Evolutionary conservation across 2,888 invertebrate species (phyloP).

Genomic region (Aporophyla lueneburgensis): DNA sequence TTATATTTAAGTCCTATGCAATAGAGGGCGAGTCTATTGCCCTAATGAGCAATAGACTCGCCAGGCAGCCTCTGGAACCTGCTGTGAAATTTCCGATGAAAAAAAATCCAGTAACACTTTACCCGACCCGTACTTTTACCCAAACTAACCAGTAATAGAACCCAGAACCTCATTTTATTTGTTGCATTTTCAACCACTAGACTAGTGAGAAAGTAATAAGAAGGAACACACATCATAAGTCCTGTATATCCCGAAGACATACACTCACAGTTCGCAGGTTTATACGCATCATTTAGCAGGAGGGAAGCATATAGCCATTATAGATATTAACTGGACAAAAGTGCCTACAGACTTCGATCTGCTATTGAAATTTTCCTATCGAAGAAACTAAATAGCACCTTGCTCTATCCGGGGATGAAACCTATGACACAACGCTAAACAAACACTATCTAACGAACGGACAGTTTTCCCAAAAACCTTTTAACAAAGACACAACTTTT

Average conservation of each 20-base stretch:
- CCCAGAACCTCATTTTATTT: background rate
- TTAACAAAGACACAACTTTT: conserved; percentile 54
- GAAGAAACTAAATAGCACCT: background rate
- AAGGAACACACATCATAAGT: background rate
- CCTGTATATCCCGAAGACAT: too few relatives aligned
- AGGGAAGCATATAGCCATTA: background rate
- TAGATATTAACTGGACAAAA: background rate
- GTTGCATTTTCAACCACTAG: background rate
- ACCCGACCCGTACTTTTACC: background rate
- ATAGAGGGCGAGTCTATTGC: background rate
- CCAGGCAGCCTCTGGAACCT: too few relatives aligned
- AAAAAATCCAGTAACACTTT: background rate
- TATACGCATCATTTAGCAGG: background rate
- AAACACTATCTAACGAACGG: background rate
- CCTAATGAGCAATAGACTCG: too few relatives aligned
- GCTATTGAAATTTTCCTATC: background rate
- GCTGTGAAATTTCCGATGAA: background rate
- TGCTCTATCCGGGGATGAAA: background rate
- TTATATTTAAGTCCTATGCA: background rate
- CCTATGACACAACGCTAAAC: background rate
- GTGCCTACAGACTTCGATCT: too few relatives aligned
- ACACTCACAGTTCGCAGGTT: background rate
- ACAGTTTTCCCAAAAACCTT: conserved; percentile 30
- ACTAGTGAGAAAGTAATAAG: background rate
- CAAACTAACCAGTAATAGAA: background rate